Base-by-base conservation (phyloP, 2,888 invertebrate genomes). In the Drosophila neutralis region DNA sequence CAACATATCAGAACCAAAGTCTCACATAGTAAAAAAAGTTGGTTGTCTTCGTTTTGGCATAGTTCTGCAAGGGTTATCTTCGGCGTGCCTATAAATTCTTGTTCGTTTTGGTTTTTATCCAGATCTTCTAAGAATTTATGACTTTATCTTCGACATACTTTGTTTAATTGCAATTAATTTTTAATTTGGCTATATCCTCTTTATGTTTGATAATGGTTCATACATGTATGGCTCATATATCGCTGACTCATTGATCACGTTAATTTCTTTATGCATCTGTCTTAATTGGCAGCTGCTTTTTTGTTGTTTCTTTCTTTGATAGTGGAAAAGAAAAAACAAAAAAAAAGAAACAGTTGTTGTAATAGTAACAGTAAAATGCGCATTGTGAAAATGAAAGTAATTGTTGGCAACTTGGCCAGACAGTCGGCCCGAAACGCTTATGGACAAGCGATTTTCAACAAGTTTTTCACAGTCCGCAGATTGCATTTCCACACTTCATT, bases 301-400 rank as follows among this genome's bases (percentile, higher is more conserved):
- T 31, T 21, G 18, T 29, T 45, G 29, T 62, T 49, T 53, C 7
- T 13, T 38, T 18, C 7, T 24, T n/a, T 57, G 29, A 57, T 36
- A 33, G 53, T 33, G 4, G 29, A 49, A 48, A 56, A 54, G 6
- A 8, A 29, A 33, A 21, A 38, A 48, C 8, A 21, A 13, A 7
- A 49, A 27, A 38, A 38, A 40, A 53, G 38, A 62, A 71, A 48
- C 35, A 60, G 75, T 40, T 60, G 63, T 67, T 61, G 51, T 58
- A 61, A 52, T 38, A 40, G 72, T 48, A 66, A 75, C 61, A 60
- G 69, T 57, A 65, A 77, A 73, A 69, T 66, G 65, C 62, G 58
- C 66, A 74, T 82, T 82, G 87, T 78, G 83, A 83, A 83, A 83
- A 87, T 85, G 88, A 87, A 87, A 87, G 88, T 83, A 83, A 83